Evolutionary conservation across 30 jellyfish, hydroid and myxozoan genomes (phyloP), one percentile per base, ranked within the genome.

Genomic region (Turritopsis rubra): DNA sequence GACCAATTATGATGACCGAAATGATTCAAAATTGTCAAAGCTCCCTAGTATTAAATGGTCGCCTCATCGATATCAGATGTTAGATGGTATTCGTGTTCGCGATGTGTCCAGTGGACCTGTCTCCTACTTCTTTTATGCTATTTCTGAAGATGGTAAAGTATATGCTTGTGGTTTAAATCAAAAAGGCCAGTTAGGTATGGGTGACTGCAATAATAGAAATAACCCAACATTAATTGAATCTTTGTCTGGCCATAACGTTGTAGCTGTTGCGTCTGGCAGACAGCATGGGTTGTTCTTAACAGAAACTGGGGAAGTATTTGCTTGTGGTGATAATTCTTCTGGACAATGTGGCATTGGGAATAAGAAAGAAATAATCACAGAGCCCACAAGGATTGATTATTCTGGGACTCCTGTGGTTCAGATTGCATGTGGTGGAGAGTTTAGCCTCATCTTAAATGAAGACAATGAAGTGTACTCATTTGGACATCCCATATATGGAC

Each of bases 281-380:
- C 85, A 65, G 25, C 88, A 82, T 71, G 73, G 85, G n/a, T 52
- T 82, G 4, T 26, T 82, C 21, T 82, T 82, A 71, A 82, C 88
- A 24, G 86, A 82, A 21, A 68, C 41, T 22, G 88, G 88, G 16
- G n/a, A 41, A 27, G 88, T 82, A 18, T 82, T 65, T 82, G 84
- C 88, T 24, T 82, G 85, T 66, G 88, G 88, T 68, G 88, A 82
- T 71, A 82, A 82, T 82, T 65, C 21, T 20, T 26, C 52, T 28
- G 88, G 88, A 17, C 88, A 82, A 82, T 82, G 88, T 82, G 88
- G 88, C 5, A 71, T 82, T 82, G 88, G 88, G 25, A 65, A 66
- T 71, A 82, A 82, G 72, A 71, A 82, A 24, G 85, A 82, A 66
- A 30, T 52, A 65, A 21, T 80, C 25, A 13, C 85, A 1, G 52